Base-by-base conservation (phyloP, 2,888 invertebrate genomes). In the Encarsia formosa region DNA sequence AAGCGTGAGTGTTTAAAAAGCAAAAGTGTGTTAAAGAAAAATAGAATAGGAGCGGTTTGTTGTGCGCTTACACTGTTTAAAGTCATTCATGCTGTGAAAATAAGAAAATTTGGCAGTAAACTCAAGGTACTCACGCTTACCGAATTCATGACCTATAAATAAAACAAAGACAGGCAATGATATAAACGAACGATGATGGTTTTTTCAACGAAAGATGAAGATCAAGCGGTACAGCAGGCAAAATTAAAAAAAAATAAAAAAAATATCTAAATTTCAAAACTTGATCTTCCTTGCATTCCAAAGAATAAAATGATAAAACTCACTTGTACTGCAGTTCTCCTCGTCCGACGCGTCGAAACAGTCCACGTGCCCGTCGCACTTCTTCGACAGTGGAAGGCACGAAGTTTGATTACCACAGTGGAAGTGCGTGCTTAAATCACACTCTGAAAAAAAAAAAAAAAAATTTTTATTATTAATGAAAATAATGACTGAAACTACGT, bases 301-400 rank as follows among this genome's bases (percentile, higher is more conserved):
- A n/a, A n/a, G n/a, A n/a, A 34, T 34, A 19, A 18, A 40, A 34
- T 45, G n/a, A 11, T 46, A 47, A 53, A 46, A 63, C 74, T 71
- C 75, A 85, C 85, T 80, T 68, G 77, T 73, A 42, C 83, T 83
- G 69, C 88, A 88, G 70, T 85, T 82, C 26, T 81, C 75, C 78
- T 88, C 88, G 66, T 88, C 88, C 32, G 79, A 79, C 49, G 83
- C 85, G 70, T 88, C 87, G 87, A 87, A 88, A 67, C 88, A 88
- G 69, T 88, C 87, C 54, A 87, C 81, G 54, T 80, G 75, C 31
- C 86, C 84, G 67, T 88, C 83, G 70, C 88, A 88, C 62, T 79
- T 77, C 68, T 82, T 84, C n/a, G 75, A 75, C 57, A 81, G 78
- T n/a, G 83, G 75, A 53, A 88, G 78, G 72, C 88, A 88, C 41